Base-by-base conservation (phyloP, 2,113 vertebrate species). In the Neolamprologus variostigma region DNA sequence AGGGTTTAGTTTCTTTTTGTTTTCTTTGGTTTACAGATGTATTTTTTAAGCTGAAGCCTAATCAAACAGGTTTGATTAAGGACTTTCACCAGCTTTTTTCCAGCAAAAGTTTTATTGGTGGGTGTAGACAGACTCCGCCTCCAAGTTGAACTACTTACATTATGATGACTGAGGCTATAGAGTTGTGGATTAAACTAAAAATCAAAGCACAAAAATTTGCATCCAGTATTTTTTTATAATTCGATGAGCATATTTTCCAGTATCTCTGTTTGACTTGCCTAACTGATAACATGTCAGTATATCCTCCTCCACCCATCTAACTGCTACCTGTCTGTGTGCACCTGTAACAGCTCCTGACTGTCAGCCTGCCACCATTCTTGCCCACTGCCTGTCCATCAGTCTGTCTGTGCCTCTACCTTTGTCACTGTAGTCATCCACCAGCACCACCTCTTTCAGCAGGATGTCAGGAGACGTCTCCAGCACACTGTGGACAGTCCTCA, bases 401-500 rank as follows among this genome's bases (percentile, higher is more conserved):
- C 37, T 26, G 23, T 6, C 81, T 13, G 47, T 42, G 35, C 9
- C 33, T 17, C 8, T 87, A 99, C 99, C 98, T 98, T 97, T 95
- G 17, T 99, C 97, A 45, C 99, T 99, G 90, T 98, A 99, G 96
- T 99, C 99, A 90, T 99, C 99, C 53, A 99, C 99, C 47, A 99
- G 96, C 90, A 99, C 97, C 88, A 99, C 68, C 95, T 99, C 99
- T 63, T 96, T 97, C 76, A 99, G 95, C 82, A 99, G 96, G 71
- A 97, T 94, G 93, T 99, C 97, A 0, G 99, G 98, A 23, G 98
- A 98, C 0, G 98, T 99, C 96, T 99, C 98, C 31, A 99, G 97
- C 87, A 99, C 98, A 21, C 99, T 99, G 88, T 99, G 98, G 61
- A 99, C 97, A 1, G 99, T 99, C 89, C 99, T 95, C 84, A 99